Conservation (phyloP, 2,888 invertebrate genomes). For the Choreutis nemorana region DNA sequence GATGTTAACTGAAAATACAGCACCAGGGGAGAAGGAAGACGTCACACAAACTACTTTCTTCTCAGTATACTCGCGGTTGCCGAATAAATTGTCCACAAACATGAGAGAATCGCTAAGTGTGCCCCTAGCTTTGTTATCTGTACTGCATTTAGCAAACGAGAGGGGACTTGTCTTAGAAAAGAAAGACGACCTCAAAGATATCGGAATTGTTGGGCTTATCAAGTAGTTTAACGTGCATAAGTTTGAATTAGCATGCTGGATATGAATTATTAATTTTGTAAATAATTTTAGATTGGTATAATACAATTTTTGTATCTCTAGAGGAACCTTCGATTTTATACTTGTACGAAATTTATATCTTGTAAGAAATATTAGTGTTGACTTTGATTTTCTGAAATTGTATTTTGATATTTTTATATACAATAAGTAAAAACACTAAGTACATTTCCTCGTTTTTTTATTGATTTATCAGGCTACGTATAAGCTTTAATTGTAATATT, state of each 20-base stretch:
- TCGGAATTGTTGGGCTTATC: constrained; percentile 48
- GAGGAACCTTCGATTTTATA: background rate
- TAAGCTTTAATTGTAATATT: too few relatives aligned
- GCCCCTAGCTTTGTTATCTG: constrained; percentile 80
- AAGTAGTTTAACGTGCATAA: constrained; percentile 14
- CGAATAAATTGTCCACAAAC: constrained; percentile 60
- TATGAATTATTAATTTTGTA: background rate
- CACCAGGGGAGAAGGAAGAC: constrained; percentile 29
- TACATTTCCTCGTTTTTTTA: too few relatives aligned
- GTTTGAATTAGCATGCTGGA: background rate
- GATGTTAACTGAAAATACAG: constrained; percentile 52
- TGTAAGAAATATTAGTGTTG: too few relatives aligned
- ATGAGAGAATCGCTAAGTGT: constrained; percentile 79
- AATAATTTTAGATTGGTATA: background rate
- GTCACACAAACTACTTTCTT: constrained; percentile 61
- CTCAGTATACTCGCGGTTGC: constrained; percentile 64
- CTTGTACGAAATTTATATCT: background rate
- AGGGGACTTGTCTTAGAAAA: constrained; percentile 68
- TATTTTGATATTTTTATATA: too few relatives aligned
- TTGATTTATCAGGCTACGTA: too few relatives aligned
- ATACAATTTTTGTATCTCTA: too few relatives aligned
- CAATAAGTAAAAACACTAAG: too few relatives aligned
- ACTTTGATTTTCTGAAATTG: too few relatives aligned
- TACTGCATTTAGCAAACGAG: constrained; percentile 87
- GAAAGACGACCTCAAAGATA: constrained; percentile 57